Conservation (phyloP, 1,140 invertebrate genomes). For the Leptonema lineaticorne region DNA sequence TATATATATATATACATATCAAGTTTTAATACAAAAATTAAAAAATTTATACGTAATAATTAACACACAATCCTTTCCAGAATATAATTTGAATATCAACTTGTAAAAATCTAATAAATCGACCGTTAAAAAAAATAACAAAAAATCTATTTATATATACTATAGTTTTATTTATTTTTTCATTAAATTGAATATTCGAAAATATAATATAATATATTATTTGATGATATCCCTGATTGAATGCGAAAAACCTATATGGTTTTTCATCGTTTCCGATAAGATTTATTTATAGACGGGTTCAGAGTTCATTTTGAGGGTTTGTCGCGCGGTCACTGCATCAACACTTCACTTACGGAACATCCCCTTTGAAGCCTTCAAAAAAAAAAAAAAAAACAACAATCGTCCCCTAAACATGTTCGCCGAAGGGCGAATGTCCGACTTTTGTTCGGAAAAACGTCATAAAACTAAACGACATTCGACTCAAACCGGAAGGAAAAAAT, state of each 20-base stretch:
- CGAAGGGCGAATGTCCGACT: constrained; percentile 1
- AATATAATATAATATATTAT: no score
- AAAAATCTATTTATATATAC: background rate
- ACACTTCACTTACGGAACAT: constrained; percentile 24
- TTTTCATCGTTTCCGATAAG: constrained; percentile 24
- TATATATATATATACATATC: background rate
- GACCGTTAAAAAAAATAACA: background rate
- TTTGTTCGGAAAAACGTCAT: constrained; percentile 2
- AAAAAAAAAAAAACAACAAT: no score
- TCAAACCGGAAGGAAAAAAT: no score
- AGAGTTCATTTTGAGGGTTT: constrained; percentile 24
- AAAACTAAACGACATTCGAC: no score
- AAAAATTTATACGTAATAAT: background rate
- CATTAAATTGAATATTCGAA: no score
- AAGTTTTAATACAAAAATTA: background rate
- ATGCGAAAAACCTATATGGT: background rate
- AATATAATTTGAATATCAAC: background rate
- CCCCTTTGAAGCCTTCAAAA: constrained; percentile 22
- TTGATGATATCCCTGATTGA: no score
- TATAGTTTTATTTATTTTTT: no score
- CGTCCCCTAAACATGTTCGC: constrained; percentile 16
- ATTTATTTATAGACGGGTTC: constrained; percentile 35
- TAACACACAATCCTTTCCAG: background rate
- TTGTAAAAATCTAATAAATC: background rate
- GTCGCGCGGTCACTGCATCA: constrained; percentile 33